Conservation (phyloP, 2,113 vertebrate genomes). For the Tupaia tana region DNA sequence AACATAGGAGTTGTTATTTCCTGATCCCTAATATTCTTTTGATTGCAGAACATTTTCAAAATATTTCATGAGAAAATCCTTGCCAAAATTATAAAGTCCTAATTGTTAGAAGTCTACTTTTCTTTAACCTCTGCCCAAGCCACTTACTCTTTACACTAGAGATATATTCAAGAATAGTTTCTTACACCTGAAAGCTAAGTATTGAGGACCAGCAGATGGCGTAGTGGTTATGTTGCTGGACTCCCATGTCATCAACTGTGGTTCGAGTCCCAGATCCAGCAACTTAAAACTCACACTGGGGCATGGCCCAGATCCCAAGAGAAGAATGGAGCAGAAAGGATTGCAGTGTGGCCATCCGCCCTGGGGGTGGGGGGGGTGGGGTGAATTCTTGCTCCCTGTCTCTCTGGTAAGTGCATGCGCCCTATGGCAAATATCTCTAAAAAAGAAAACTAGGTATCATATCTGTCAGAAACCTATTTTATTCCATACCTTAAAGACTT, state of each 20-base stretch:
- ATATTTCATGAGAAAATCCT: conserved; percentile 35
- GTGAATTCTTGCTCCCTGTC: no score
- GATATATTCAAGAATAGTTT: not conserved
- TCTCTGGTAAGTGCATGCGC: no score
- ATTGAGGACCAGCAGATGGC: not conserved
- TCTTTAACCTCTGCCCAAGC: not conserved
- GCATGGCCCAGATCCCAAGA: no score
- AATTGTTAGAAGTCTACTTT: not conserved
- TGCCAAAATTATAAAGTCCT: not conserved
- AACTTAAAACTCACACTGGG: no score
- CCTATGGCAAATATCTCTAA: no score
- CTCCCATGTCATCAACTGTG: no score
- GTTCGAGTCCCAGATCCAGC: no score
- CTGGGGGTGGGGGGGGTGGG: no score
- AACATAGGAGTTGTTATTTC: not conserved
- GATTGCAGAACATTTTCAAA: not conserved
- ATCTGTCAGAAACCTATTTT: not conserved
- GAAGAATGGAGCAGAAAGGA: no score
- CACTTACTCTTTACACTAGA: not conserved
- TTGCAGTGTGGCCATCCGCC: no score
- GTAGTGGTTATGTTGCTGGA: no score
- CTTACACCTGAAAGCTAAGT: not conserved
- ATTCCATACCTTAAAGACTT: not conserved
- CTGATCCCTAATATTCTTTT: not conserved
- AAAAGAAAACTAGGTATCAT: not conserved